Evolutionary conservation across 1,140 invertebrate species (phyloP), one percentile per base, ranked within the genome.

Genomic region (Agrypnia vestita): DNA sequence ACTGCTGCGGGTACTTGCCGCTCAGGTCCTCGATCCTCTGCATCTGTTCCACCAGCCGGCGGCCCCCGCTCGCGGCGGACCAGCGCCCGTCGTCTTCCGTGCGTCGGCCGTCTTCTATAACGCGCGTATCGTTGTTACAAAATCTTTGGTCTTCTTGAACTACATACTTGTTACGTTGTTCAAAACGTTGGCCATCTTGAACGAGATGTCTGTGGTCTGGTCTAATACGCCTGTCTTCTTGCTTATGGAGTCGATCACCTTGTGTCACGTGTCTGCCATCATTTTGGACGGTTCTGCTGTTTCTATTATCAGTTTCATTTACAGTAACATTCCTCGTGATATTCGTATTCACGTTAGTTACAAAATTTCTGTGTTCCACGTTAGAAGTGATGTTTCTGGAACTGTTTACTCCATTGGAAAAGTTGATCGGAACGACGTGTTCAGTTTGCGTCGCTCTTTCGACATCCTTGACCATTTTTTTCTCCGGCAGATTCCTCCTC

Each of bases 1-100:
- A 90, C 75, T 90, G 84, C 13, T 84, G 53, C 0, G 89, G 88
- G 67, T 90, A 89, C 3, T 87, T 88, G 6, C 86, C 62, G 0
- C 86, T 88, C 47, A 89, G 46, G 21, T 89, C 87, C 73, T 86
- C 86, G 3, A 88, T 89, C 84, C 88, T 86, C 4, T 84, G 12
- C 69, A 84, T 85, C 43, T 87, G 25, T 35, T 86, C 80, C 10
- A 59, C 43, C 11, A 56, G 53, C 25, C 25, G 64, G n/a, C 46
- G 64, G 64, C n/a, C 15, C 13, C 51, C 25, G 47, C 56, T 12
- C n/a, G 75, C 81, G 69, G 84, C 84, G 56, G 82, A 71, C 76
- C 83, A 25, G 10, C 25, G 0, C 6, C 25, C 12, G 6, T 19
- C 59, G 11, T 35, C 76, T 79, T 85, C 84, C 9, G 84, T 64